phyloP scores from a whole-genome alignment of 2,888 invertebrate genomes.

The Tipula helvola region DNA sequence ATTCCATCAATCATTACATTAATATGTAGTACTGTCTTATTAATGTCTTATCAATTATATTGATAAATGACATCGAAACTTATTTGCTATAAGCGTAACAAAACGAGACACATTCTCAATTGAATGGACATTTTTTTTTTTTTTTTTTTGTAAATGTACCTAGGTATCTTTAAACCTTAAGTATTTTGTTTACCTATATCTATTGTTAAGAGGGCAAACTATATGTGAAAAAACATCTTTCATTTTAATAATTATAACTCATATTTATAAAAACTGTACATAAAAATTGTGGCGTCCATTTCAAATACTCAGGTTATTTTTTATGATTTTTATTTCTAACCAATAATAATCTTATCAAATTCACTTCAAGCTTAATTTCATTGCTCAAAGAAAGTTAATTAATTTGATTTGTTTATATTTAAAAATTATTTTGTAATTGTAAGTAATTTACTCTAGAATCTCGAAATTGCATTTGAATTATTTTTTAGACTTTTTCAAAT shows the following conservation, averaged over 20 bases:
- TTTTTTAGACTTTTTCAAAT: not conserved
- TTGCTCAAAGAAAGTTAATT: not conserved
- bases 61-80: not conserved
- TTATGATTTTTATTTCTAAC: not conserved
- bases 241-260: too few relatives aligned
- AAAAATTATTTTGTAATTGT: not conserved
- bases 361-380: not conserved
- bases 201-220: not conserved
- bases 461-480: not conserved
- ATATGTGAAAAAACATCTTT: not conserved
- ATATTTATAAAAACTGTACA: not conserved
- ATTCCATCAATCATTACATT: not conserved
- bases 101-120: not conserved
- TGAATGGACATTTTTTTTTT: not conserved
- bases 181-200: not conserved
- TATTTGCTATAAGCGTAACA: not conserved
- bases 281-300: not conserved
- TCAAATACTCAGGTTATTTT: not conserved
- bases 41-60: not conserved
- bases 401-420: not conserved
- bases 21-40: not conserved
- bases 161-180: not conserved
- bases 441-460: not conserved
- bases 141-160: not conserved
- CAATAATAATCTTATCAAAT: not conserved